Evolutionary conservation across 2,888 invertebrate species (phyloP).

Genomic region (Lottia gigantea): DNA sequence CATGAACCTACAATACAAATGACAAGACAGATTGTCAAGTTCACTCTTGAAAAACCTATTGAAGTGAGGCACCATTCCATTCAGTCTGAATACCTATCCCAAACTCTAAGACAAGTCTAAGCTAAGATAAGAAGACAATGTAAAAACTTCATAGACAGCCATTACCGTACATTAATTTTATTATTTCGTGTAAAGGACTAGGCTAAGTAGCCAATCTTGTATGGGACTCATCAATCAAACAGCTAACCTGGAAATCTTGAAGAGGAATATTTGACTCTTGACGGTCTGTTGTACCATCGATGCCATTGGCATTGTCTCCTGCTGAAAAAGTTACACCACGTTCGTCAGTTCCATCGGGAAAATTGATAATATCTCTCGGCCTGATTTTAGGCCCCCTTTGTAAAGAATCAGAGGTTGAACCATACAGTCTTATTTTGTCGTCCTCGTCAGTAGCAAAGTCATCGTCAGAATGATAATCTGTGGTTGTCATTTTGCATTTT

Average conservation of each 20-base stretch:
- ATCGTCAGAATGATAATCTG: conserved; percentile 33
- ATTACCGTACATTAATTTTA: too few species aligned
- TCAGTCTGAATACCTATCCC: too few species aligned
- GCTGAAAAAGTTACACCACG: not conserved
- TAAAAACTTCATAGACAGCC: too few species aligned
- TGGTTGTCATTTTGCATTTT: conserved; percentile 13
- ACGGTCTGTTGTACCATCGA: conserved; percentile 5
- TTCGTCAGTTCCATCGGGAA: conserved; percentile 17
- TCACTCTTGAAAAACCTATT: too few species aligned
- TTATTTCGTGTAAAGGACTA: too few species aligned
- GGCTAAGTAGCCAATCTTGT: too few species aligned
- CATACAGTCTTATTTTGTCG: conserved; percentile 84
- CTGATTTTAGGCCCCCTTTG: conserved; percentile 32
- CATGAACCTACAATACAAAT: not conserved
- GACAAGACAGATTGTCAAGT: too few species aligned
- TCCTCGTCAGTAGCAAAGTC: conserved; percentile 75
- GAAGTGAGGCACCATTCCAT: too few species aligned
- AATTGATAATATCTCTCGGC: conserved; percentile 16
- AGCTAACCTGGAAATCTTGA: conserved; percentile 18
- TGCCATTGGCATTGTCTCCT: conserved; percentile 9
- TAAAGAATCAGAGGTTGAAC: conserved; percentile 76
- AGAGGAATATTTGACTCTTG: conserved; percentile 11
- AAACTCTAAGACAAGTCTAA: too few species aligned
- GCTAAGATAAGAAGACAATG: too few species aligned
- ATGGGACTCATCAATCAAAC: too few species aligned